Base-by-base conservation (phyloP, 2,888 invertebrate genomes). In the Acronicta aceris region DNA sequence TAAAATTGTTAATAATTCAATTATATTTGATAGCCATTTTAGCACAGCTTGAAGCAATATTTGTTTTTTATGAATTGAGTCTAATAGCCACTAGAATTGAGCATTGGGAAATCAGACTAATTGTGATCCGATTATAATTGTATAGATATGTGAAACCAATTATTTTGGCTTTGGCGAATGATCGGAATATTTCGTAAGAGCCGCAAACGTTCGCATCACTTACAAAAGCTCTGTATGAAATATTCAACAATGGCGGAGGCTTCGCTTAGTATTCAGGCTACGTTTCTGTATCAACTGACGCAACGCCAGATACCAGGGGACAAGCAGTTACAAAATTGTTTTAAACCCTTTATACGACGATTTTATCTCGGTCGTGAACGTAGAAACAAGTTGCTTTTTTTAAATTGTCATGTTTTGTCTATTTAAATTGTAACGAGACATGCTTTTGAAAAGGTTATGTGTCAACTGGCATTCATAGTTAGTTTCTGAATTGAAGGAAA, bases 261-360 rank as follows among this genome's bases (percentile, higher is more conserved):
- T 84, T 84, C 85, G 66, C 79, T 91, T 88, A 77, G 86, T 92
- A 92, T 93, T 91, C 93, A 86, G 89, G 85, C 76, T 88, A 79
- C 83, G 85, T 85, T 70, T 81, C 55, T 82, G 72, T 82, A 82
- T 82, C 84, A 81, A 71, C 74, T 89, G 86, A 87, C 81, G 87
- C 81, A 86, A 88, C 74, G 78, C 83, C 83, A 84, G 81, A 81
- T 81, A 85, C 84, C 85, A 78, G 79, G 52, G 74, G 76, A 70
- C 64, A 67, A 76, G 73, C 71, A 66, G 65, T 73, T 74, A 63
- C 66, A 63, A 73, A 69, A 72, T 72, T 59, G 57, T 63, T 54
- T 55, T 54, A 68, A 68, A 69, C 73, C 77, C 77, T 78, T 77
- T 57, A 53, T 66, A 66, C 43, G 58, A 67, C 30, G 62, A 79